Evolutionary conservation across 2,113 vertebrate species (phyloP).

Genomic region (Phyllostomus discolor): DNA sequence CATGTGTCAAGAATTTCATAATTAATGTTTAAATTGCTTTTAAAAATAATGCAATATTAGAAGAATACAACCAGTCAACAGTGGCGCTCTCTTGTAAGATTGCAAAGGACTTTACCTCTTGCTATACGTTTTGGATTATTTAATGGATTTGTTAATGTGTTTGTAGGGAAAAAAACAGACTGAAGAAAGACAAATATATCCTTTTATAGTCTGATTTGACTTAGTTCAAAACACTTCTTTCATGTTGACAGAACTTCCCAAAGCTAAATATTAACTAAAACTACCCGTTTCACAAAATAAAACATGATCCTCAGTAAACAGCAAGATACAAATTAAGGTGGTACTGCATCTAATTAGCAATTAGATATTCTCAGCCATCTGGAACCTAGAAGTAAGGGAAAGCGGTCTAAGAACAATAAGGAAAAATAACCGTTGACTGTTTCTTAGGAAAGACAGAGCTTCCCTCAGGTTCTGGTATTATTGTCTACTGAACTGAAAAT

Average conservation of each 20-base stretch:
- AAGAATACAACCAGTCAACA: not conserved
- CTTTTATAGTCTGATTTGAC: not conserved
- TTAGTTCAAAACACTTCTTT: conserved; percentile 29
- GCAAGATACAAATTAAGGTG: not conserved
- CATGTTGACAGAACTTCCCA: not conserved
- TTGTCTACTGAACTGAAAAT: not conserved
- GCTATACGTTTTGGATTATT: not conserved
- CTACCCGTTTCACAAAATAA: not conserved
- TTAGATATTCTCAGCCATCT: not conserved
- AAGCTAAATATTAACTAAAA: not conserved
- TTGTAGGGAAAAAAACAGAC: not conserved
- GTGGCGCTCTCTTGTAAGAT: not conserved
- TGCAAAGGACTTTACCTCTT: not conserved
- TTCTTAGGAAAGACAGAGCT: not conserved
- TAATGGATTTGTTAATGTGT: not conserved
- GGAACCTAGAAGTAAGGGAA: not conserved
- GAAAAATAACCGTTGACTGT: not conserved
- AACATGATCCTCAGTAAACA: not conserved
- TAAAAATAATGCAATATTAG: not conserved
- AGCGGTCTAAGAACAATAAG: not conserved
- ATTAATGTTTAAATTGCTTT: not conserved
- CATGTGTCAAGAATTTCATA: not conserved
- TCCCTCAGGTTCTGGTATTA: not conserved
- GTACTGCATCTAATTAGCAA: not conserved
- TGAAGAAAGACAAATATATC: not conserved